Conservation (phyloP, 2,797 vertebrate genomes). For the Tokudaia muenninki region DNA sequence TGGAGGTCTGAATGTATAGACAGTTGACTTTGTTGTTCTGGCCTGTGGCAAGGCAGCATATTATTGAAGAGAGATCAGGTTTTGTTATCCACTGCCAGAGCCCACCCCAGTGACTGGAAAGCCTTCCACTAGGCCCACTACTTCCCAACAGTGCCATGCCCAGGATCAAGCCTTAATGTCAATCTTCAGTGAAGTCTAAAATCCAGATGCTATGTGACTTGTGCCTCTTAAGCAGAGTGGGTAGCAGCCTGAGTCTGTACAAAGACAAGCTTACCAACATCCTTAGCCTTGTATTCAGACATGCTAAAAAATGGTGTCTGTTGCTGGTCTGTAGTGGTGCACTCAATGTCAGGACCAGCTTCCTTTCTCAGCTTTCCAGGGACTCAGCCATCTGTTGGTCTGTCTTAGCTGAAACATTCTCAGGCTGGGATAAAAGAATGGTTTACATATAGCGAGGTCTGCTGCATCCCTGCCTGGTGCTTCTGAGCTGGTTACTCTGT, state of each 20-base stretch:
- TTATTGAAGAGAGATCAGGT: background rate
- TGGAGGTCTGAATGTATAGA: background rate
- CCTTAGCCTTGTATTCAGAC: background rate
- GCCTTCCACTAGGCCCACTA: background rate
- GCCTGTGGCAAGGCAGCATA: background rate
- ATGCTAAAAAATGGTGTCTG: background rate
- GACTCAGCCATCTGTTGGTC: background rate
- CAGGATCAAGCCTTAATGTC: background rate
- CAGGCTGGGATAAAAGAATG: constrained; percentile 25
- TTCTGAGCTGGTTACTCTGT: constrained; percentile 22
- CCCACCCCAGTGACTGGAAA: background rate
- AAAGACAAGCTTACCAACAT: background rate
- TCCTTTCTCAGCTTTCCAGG: background rate
- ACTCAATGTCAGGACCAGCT: background rate
- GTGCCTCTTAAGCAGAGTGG: background rate
- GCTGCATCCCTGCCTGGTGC: constrained; percentile 22
- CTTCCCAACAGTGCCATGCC: background rate
- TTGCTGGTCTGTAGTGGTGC: background rate
- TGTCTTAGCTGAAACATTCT: background rate
- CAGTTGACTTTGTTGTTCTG: background rate
- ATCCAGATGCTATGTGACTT: background rate
- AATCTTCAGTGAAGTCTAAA: background rate
- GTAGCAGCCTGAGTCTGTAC: background rate
- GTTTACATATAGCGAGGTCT: background rate
- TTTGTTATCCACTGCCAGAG: background rate